Conservation (phyloP, 2,113 vertebrate genomes). For the Otolemur garnettii region DNA sequence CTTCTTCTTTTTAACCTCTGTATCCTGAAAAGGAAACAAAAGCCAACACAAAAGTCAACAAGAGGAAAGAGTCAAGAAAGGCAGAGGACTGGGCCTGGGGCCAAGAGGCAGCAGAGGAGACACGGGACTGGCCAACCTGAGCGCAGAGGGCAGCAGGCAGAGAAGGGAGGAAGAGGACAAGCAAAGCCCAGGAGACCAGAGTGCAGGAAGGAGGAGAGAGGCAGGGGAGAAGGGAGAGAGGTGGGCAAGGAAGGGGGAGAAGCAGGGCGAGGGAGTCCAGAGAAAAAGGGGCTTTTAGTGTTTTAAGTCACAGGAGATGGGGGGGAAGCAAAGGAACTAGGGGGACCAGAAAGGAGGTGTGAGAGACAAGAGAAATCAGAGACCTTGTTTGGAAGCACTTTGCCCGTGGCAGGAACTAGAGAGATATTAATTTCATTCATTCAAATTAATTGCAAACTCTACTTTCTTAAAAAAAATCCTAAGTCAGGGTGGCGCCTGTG, state of each 20-base stretch:
- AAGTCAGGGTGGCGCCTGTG: no score
- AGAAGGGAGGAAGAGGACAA: background rate
- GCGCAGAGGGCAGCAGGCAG: background rate
- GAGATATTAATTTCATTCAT: background rate
- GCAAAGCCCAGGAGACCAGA: rapidly evolving
- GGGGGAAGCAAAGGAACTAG: background rate
- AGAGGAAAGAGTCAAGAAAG: background rate
- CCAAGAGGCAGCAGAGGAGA: background rate
- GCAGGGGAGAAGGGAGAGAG: background rate
- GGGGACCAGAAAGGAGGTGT: background rate
- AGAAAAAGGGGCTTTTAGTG: background rate
- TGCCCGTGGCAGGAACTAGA: background rate
- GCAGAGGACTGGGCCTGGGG: background rate
- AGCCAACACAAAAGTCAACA: background rate
- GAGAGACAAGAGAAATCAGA: background rate
- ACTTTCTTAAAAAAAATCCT: background rate
- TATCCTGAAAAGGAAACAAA: background rate
- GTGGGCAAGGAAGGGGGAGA: rapidly evolving
- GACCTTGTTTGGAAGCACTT: background rate
- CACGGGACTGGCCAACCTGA: background rate
- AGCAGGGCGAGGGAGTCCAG: no score
- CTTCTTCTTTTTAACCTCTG: background rate
- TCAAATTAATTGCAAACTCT: background rate
- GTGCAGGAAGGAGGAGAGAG: background rate
- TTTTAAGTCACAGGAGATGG: background rate